Percentiles rank a stretch among this genome's conserved stretches.
These are phyloP conservation scores for Chitala chitala DNA, from an alignment of 2,113 vertebrate genomes.

Conservation along the genomic window DNA sequence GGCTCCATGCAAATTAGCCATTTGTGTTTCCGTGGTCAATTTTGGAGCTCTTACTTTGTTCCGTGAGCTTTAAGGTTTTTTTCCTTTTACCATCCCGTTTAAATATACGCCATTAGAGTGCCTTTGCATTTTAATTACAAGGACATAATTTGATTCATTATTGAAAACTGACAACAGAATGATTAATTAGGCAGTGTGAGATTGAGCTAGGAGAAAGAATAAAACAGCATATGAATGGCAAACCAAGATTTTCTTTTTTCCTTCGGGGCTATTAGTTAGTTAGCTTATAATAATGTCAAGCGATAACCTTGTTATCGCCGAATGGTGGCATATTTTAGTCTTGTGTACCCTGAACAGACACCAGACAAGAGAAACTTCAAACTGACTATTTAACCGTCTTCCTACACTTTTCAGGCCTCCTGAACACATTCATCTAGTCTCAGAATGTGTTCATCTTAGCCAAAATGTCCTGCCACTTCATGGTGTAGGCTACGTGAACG, in stretches of 20 bases:
- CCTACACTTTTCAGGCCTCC: neutral
- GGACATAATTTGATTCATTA: conserved; percentile 16
- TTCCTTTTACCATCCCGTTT: neutral
- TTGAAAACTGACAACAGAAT: conserved; percentile 2
- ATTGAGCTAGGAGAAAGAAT: neutral
- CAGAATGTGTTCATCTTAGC: neutral
- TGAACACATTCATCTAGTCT: neutral
- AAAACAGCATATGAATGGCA: neutral
- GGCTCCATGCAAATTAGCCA: no score
- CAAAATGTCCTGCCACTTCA: neutral
- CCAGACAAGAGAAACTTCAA: neutral
- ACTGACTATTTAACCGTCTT: neutral
- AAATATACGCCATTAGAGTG: neutral
- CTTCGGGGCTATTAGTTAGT: neutral
- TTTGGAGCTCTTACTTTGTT: no score
- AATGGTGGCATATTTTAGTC: neutral
- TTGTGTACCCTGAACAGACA: neutral
- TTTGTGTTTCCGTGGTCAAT: no score
- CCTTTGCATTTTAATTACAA: conserved; percentile 6
- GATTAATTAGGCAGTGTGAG: neutral
- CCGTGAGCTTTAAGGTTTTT: no score
- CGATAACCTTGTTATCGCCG: neutral
- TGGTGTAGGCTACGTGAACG: neutral
- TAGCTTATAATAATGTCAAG: neutral
- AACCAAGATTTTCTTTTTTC: neutral